Percentiles rank a stretch among this genome's conserved stretches.
phyloP scores from a whole-genome alignment of 1,140 invertebrate species.

The Drosophila suzukii region DNA sequence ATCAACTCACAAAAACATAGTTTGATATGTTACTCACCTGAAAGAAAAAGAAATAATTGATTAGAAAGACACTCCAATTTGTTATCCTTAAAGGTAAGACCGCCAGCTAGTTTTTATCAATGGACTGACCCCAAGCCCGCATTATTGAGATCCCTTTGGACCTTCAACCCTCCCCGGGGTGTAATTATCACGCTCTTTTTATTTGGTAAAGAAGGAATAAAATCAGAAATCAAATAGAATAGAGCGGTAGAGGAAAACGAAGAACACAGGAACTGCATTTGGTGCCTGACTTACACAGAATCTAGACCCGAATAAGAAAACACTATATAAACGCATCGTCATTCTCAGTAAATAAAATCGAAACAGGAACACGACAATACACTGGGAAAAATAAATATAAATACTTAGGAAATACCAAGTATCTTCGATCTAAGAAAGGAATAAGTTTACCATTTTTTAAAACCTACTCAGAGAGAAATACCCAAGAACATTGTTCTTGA shows the following conservation, averaged over 20 bases:
- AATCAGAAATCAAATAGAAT: slow-evolving; percentile 51
- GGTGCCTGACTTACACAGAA: slow-evolving; percentile 57
- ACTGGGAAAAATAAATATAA: background rate
- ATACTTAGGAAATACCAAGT: background rate
- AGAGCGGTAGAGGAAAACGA: slow-evolving; percentile 32
- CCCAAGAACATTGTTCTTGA: no score
- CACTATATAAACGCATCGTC: slow-evolving; percentile 54
- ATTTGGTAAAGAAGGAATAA: slow-evolving; percentile 29
- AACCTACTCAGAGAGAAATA: no score
- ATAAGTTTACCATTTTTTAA: background rate
- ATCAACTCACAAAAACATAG: background rate
- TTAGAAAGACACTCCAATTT: slow-evolving; percentile 21
- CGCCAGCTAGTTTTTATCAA: slow-evolving; percentile 33
- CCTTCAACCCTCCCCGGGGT: slow-evolving; percentile 26
- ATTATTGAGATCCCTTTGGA: slow-evolving; percentile 8
- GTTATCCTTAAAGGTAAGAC: slow-evolving; percentile 20
- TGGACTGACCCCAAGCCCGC: slow-evolving; percentile 33
- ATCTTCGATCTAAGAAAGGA: background rate
- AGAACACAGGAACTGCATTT: slow-evolving; percentile 79
- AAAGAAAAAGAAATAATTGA: slow-evolving; percentile 32
- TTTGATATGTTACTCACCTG: slow-evolving; percentile 58
- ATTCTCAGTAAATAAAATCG: slow-evolving; percentile 63
- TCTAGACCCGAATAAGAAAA: slow-evolving; percentile 55
- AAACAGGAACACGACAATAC: slow-evolving; percentile 41
- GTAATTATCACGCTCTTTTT: slow-evolving; percentile 67